Evolutionary conservation across 1,140 invertebrate species (phyloP).

Genomic region (Euura saliciscinereae): DNA sequence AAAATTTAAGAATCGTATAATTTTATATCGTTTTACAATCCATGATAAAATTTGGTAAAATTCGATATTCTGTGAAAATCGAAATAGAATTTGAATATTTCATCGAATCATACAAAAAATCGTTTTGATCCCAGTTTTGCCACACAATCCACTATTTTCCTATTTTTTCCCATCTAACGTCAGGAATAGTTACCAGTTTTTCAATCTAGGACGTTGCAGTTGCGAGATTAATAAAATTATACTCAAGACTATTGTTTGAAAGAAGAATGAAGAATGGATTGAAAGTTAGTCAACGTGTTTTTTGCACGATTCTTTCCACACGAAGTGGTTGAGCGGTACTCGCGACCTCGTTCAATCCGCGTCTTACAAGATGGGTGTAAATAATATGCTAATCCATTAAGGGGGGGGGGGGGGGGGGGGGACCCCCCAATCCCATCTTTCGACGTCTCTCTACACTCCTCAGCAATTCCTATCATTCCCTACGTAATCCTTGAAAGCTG

Average conservation of each 20-base stretch:
- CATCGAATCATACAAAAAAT: too few species aligned
- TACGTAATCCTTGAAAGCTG: neutral
- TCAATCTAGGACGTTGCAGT: neutral
- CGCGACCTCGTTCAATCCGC: neutral
- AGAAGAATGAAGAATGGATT: neutral
- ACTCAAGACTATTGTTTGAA: neutral
- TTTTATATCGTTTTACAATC: too few species aligned
- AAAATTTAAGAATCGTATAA: too few species aligned
- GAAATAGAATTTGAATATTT: too few species aligned
- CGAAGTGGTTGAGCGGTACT: too few species aligned
- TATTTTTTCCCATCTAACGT: too few species aligned
- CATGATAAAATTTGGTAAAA: too few species aligned
- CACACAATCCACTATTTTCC: too few species aligned
- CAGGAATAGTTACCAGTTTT: too few species aligned
- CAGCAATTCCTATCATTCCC: neutral
- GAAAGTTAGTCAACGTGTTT: neutral
- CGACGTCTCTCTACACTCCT: slow-evolving; percentile 1
- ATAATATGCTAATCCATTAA: slow-evolving; percentile 30
- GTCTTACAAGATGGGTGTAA: slow-evolving; percentile 23
- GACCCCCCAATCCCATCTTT: neutral
- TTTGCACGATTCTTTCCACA: neutral
- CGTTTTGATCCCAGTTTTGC: too few species aligned
- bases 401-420: too few species aligned
- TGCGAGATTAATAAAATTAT: neutral
- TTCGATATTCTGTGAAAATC: too few species aligned